Evolutionary conservation across 2,797 vertebrate genomes (phyloP).

Genomic region (Gambusia yucatana): DNA sequence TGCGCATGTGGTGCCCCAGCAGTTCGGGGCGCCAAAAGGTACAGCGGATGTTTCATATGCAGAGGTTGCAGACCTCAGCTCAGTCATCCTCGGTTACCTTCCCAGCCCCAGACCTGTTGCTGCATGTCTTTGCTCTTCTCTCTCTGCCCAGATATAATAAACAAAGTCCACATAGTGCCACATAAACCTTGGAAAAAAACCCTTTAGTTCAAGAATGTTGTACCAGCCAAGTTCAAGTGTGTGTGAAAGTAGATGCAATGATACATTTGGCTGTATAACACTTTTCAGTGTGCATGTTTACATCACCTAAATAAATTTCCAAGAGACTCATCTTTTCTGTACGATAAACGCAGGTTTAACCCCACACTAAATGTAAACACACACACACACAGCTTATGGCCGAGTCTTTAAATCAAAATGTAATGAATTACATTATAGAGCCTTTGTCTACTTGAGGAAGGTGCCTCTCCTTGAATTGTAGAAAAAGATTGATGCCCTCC

Average conservation of each 20-base stretch:
- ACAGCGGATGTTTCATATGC: too few species aligned
- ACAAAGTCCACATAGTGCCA: too few species aligned
- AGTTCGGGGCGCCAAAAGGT: too few species aligned
- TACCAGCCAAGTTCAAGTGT: background rate
- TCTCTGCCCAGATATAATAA: too few species aligned
- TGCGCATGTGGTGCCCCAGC: too few species aligned
- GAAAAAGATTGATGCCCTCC: constrained; percentile 6
- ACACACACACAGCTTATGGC: background rate
- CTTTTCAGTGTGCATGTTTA: background rate
- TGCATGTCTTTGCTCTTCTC: too few species aligned
- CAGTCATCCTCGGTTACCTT: too few species aligned
- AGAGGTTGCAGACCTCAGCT: too few species aligned
- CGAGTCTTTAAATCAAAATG: background rate
- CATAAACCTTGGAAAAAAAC: too few species aligned
- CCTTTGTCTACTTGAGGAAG: constrained; percentile 4
- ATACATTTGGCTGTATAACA: background rate
- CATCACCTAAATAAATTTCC: background rate
- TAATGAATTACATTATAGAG: background rate
- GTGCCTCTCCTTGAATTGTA: background rate
- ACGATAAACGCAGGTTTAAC: background rate
- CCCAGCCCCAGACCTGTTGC: too few species aligned
- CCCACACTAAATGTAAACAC: background rate
- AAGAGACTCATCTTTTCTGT: background rate
- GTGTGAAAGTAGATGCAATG: background rate
- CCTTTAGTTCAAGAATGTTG: too few species aligned